Conservation (phyloP, 1,140 invertebrate genomes). For the Metaphire vulgaris region DNA sequence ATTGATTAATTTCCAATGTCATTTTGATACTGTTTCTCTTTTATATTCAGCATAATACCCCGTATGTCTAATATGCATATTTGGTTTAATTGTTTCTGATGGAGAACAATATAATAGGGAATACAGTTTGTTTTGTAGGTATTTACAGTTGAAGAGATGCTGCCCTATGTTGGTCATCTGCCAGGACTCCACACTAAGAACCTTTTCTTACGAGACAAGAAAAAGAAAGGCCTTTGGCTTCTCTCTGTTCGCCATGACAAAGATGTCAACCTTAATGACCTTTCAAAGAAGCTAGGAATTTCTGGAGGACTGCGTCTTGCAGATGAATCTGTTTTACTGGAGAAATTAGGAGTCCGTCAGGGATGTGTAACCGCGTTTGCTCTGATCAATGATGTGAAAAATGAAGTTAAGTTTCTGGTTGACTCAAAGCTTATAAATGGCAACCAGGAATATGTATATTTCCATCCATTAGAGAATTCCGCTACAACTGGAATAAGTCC, state of each 20-base stretch:
- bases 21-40: no score
- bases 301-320: constrained; percentile 48
- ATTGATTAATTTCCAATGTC: no score
- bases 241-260: constrained; percentile 47
- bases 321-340: constrained; percentile 42
- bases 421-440: constrained; percentile 39
- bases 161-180: constrained; percentile 40
- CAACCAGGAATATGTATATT: constrained; percentile 38
- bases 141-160: constrained; percentile 51
- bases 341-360: constrained; percentile 47
- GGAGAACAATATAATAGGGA: no score
- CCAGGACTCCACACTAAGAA: constrained; percentile 50
- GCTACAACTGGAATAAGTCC: constrained; percentile 41
- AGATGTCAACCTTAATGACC: constrained; percentile 45
- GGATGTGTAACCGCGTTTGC: constrained; percentile 50
- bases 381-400: constrained; percentile 47
- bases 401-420: constrained; percentile 45
- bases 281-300: constrained; percentile 44
- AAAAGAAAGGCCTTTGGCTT: constrained; percentile 49
- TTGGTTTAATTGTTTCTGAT: no score
- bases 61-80: no score
- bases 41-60: no score
- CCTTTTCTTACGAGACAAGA: constrained; percentile 51
- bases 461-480: constrained; percentile 50
- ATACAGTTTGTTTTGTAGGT: constrained; percentile 37